Evolutionary conservation across 2,113 vertebrate genomes (phyloP), one percentile per base, ranked within the genome.

Genomic region (Gambusia holbrooki): DNA sequence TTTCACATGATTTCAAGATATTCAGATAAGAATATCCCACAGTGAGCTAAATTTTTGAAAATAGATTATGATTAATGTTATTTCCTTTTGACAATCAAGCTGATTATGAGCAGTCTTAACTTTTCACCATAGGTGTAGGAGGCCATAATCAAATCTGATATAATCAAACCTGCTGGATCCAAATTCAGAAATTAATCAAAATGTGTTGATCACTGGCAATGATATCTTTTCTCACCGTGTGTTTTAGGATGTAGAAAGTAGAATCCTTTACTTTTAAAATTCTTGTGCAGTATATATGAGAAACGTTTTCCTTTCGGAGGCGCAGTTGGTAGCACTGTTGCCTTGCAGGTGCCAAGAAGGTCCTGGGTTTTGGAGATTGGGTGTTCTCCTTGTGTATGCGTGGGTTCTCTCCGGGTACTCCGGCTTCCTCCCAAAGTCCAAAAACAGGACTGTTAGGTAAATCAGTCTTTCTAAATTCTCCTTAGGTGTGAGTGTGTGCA

Each of bases 91-190:
- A 48, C 48, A 76, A 81, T 87, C 81, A 85, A 74, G 79, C 63
- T 81, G 81, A 84, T 84, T 81, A 76, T 79, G 60, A 80, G 48
- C 30, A 66, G 73, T 19, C 30, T 60, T 77, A 65, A 65, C 80
- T 40, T 82, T 81, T 62, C 45, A 66, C 69, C 35, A 69, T 65
- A 73, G 77, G 61, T 80, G 63, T 62, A 80, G 37, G 29, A 61
- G 68, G 74, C 79, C 80, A 80, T 42, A 81, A 72, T 78, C 69
- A 74, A 37, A 77, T 35, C 29, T 60, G 62, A 69, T 73, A 51
- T 67, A 76, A 87, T 88, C 83, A 81, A 85, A 80, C 58, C 80
- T 61, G 79, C 58, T 60, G 72, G 80, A 83, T 77, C 48, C 5
- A 22, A 10, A 45, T 73, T 72, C 17, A 84, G 25, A 79, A 74